Base-by-base conservation (phyloP, 2,888 invertebrate genomes). In the Noctua pronuba region DNA sequence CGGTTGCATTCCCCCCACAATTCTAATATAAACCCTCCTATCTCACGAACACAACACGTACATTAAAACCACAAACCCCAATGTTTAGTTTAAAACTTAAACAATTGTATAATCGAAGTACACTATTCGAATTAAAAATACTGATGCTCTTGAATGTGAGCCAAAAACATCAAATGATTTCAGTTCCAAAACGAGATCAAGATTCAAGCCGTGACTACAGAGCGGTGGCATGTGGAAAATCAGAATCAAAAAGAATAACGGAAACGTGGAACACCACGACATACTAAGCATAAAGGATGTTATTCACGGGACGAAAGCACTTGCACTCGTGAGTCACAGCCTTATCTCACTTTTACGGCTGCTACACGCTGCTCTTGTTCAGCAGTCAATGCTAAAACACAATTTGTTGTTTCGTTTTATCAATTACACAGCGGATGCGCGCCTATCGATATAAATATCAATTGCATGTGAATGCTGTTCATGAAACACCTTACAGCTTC, bases 341-440 rank as follows among this genome's bases (percentile, higher is more conserved):
- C 92, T 93, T 95, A 95, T 95, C 94, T 92, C 89, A 91, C 91
- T 94, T 95, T 95, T 94, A 95, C 92, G 89, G 91, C 90, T 89
- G 90, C 86, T 90, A 90, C 87, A 88, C 90, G 89, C 89, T 91
- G 87, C 91, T 90, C 89, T 92, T 91, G 89, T 90, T 90, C 92
- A 87, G 85, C 86, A 89, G 86, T 86, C 88, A 87, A 91, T 89
- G 89, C 88, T 89, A 87, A 88, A 89, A 89, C 83, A 86, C 89
- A 88, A 90, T 92, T 91, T 90, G 91, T 91, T 90, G 91, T 93
- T 92, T 91, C 90, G 90, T 93, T 94, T 94, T 94, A 95, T 94
- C 94, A 93, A 92, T 92, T 90, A 89, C 87, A 86, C 89, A 91
- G 90, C 95, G 95, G 95, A 95, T 94, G 93, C 90, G 80, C 81